Conservation (phyloP, 2,797 vertebrate genomes). For the Xiphophorus birchmanni region DNA sequence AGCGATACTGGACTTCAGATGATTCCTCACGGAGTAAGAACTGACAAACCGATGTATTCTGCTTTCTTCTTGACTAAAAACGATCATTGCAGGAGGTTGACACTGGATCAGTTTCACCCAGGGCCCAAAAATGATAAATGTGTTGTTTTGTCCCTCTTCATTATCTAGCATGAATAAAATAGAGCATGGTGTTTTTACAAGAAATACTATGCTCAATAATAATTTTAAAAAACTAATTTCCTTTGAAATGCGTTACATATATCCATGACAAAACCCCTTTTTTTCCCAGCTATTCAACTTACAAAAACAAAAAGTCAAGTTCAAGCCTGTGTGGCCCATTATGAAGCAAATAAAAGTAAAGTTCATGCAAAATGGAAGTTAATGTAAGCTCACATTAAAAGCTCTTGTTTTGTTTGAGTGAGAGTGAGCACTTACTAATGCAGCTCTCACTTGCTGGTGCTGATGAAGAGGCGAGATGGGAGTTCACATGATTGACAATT, state of each 20-base stretch:
- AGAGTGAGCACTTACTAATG: conserved; percentile 58
- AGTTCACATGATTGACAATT: conserved; percentile 57
- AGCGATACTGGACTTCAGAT: conserved; percentile 16
- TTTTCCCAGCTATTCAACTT: conserved; percentile 45
- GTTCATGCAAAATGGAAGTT: conserved; percentile 58
- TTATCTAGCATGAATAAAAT: conserved; percentile 31
- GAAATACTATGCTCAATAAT: conserved; percentile 14
- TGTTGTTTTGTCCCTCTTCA: conserved; percentile 40
- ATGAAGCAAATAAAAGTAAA: conserved; percentile 60
- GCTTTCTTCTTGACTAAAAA: conserved; percentile 16
- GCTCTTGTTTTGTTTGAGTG: conserved; percentile 51
- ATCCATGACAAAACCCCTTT: conserved; percentile 53
- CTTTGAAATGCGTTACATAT: conserved; percentile 44
- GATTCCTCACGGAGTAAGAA: conserved; percentile 32
- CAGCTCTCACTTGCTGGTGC: conserved; percentile 44
- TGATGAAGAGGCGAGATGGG: conserved; percentile 58
- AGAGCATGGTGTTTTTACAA: conserved; percentile 32
- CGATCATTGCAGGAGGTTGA: background rate
- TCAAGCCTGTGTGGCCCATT: conserved; percentile 44
- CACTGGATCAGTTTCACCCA: conserved; percentile 22
- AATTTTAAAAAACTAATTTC: conserved; percentile 17
- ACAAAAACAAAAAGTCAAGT: conserved; percentile 53
- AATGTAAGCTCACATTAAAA: conserved; percentile 60
- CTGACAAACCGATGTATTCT: conserved; percentile 35
- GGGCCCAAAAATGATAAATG: conserved; percentile 12